Conservation (phyloP, 2,797 vertebrate genomes). For the Gallirallus australis region DNA sequence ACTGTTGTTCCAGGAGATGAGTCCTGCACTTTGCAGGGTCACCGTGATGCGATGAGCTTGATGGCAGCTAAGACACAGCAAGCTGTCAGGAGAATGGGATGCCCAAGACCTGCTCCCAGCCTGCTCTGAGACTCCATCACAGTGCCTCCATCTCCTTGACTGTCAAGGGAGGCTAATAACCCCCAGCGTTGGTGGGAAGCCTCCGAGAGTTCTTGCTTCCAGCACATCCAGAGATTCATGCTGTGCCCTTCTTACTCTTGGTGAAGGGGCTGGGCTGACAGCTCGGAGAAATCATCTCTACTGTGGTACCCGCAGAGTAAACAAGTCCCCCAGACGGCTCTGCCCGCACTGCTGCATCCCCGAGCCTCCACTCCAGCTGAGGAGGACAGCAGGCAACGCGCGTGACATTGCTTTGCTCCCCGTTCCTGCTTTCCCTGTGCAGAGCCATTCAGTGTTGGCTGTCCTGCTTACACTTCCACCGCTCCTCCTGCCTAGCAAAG, state of each 20-base stretch:
- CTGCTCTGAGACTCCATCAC: rapidly evolving
- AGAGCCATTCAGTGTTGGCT: rapidly evolving
- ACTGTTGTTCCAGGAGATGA: neutral
- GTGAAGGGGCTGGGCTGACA: neutral
- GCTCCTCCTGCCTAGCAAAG: neutral
- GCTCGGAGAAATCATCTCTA: neutral
- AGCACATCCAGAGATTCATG: neutral
- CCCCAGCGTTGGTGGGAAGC: neutral
- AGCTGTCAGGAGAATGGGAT: neutral
- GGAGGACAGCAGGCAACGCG: neutral
- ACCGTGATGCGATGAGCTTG: rapidly evolving
- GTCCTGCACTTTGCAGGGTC: neutral
- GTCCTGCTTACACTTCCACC: neutral
- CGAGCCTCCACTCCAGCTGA: neutral
- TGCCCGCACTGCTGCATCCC: neutral
- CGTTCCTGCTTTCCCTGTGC: neutral
- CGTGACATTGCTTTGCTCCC: neutral
- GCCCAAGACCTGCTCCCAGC: neutral
- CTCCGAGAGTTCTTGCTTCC: neutral
- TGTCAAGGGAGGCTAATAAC: neutral
- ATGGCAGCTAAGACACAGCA: neutral
- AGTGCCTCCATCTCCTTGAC: neutral
- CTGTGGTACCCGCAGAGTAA: neutral
- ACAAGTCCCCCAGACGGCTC: neutral
- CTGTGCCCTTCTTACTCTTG: neutral